A percentile compares a stretch with the other conserved stretches of the same genome.
Evolutionary conservation across 1,140 invertebrate genomes (phyloP).

Genomic region (Holotrichia oblita): DNA sequence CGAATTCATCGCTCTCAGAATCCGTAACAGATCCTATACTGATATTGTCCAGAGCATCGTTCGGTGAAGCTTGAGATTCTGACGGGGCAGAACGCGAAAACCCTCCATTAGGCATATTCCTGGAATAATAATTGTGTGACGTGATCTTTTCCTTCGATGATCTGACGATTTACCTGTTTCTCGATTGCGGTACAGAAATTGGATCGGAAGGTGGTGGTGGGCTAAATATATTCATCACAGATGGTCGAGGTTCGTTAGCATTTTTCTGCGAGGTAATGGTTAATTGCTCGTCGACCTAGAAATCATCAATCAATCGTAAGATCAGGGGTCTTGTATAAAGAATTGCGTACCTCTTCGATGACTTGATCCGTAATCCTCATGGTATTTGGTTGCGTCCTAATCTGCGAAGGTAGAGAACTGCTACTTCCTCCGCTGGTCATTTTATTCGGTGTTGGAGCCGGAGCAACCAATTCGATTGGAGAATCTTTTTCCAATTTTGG

Average conservation of each 20-base stretch:
- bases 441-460: slow-evolving; percentile 56
- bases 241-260: slow-evolving; percentile 66
- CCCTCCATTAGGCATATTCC: neutral
- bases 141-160: no score
- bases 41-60: slow-evolving; percentile 50
- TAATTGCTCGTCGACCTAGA: slow-evolving; percentile 75
- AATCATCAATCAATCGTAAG: neutral
- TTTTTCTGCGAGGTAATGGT: slow-evolving; percentile 77
- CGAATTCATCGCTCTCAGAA: slow-evolving; percentile 56
- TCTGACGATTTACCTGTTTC: slow-evolving; percentile 42
- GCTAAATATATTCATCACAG: slow-evolving; percentile 67
- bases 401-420: neutral
- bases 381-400: slow-evolving; percentile 15
- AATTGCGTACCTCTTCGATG: slow-evolving; percentile 73
- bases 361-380: slow-evolving; percentile 76
- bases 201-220: slow-evolving; percentile 62
- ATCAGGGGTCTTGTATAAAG: neutral
- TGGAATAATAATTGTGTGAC: slow-evolving; percentile 2
- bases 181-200: slow-evolving; percentile 60
- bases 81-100: slow-evolving; percentile 39
- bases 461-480: slow-evolving; percentile 54
- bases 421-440: slow-evolving; percentile 46
- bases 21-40: slow-evolving; percentile 57
- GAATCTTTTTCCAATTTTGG: slow-evolving; percentile 52
- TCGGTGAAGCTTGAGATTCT: slow-evolving; percentile 44